These are phyloP conservation scores for Amiota communis DNA, from an alignment of 2,888 invertebrate genomes.

Conservation along the genomic window DNA sequence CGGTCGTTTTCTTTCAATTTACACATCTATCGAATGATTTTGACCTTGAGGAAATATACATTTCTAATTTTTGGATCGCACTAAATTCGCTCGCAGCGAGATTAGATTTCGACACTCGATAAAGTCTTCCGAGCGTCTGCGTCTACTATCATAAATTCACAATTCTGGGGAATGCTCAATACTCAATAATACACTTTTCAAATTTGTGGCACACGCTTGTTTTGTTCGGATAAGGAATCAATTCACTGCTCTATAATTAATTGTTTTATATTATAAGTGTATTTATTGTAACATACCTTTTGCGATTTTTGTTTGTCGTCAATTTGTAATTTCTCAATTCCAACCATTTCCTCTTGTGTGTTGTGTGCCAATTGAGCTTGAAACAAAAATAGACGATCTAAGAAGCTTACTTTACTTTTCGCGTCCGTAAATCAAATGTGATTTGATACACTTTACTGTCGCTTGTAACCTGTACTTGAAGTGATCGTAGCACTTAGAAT, in stretches of 20 bases:
- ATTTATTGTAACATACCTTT: slow-evolving; percentile 13
- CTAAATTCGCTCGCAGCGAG: neutral
- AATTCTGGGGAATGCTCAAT: too few relatives aligned
- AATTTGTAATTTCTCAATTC: slow-evolving; percentile 16
- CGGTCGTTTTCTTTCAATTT: neutral
- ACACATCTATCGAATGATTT: slow-evolving; percentile 6
- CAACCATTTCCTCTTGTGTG: slow-evolving; percentile 14
- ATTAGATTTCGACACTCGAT: slow-evolving; percentile 5
- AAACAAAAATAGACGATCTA: neutral
- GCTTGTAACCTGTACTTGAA: slow-evolving; percentile 27
- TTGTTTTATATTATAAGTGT: neutral
- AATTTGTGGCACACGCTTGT: neutral
- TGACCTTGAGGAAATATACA: slow-evolving; percentile 5
- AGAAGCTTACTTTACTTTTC: neutral
- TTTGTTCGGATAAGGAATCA: neutral
- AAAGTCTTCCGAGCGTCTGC: neutral
- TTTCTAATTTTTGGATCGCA: neutral
- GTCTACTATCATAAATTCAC: too few relatives aligned
- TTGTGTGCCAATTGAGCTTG: neutral
- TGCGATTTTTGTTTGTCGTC: neutral
- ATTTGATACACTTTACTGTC: slow-evolving; percentile 20
- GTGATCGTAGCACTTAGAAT: neutral
- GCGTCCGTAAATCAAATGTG: slow-evolving; percentile 25
- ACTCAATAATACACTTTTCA: too few relatives aligned
- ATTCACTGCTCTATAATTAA: neutral